Conservation (phyloP, 2,113 vertebrate species). For the Turdus rufiventris region DNA sequence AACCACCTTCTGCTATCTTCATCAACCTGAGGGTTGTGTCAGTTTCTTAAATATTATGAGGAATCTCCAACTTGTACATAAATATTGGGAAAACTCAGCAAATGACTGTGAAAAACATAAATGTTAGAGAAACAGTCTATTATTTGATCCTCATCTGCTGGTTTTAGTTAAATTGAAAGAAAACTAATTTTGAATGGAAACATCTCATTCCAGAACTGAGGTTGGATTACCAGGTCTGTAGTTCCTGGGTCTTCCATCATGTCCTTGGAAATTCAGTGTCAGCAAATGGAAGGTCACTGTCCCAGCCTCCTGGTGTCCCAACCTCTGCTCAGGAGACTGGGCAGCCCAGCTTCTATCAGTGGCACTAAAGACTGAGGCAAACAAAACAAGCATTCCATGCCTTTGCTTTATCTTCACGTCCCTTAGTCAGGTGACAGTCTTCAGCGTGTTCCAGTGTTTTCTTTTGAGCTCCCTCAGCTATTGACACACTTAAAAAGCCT, state of each 20-base stretch:
- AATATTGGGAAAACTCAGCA: not conserved
- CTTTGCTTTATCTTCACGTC: not conserved
- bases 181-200: not conserved
- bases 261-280: not conserved
- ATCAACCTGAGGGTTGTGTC: not conserved
- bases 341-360: not conserved
- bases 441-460: not conserved
- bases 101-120: not conserved
- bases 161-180: not conserved
- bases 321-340: not conserved
- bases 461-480: not conserved
- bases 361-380: not conserved
- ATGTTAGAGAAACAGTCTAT: not conserved
- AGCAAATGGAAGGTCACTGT: not conserved
- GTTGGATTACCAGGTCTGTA: not conserved
- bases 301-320: not conserved
- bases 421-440: not conserved
- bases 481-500: not conserved
- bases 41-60: not conserved
- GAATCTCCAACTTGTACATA: not conserved
- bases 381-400: not conserved
- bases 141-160: not conserved
- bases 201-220: not conserved
- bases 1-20: conserved; percentile 3
- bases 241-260: not conserved